Percentiles rank a stretch among this genome's conserved stretches.
Evolutionary conservation across 2,797 vertebrate genomes (phyloP).

Genomic region (Pterois miles): DNA sequence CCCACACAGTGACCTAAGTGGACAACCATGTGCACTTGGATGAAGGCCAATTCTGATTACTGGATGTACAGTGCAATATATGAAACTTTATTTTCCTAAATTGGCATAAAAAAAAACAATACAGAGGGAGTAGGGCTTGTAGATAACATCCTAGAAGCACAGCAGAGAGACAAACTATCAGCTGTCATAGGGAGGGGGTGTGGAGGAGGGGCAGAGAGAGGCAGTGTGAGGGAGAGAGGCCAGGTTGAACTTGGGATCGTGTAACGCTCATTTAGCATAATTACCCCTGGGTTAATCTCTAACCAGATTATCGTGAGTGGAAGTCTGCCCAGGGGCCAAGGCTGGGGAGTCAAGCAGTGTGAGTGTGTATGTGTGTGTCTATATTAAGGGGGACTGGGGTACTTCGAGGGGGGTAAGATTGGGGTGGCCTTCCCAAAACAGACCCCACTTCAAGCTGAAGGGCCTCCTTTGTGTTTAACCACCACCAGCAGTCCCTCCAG

Average conservation of each 20-base stretch:
- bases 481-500: conserved; percentile 67
- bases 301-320: conserved; percentile 68
- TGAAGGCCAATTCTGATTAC: neutral
- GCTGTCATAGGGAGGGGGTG: conserved; percentile 6
- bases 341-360: conserved; percentile 9
- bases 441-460: conserved; percentile 76
- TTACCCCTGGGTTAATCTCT: conserved; percentile 78
- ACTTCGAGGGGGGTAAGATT: conserved; percentile 42
- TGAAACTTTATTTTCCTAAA: neutral
- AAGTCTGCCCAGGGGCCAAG: conserved; percentile 28
- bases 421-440: conserved; percentile 58
- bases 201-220: conserved; percentile 13
- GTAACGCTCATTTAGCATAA: conserved; percentile 74
- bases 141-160: conserved; percentile 38
- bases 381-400: conserved; percentile 41
- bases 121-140: neutral
- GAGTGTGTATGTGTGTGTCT: conserved; percentile 31
- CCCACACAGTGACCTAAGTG: neutral
- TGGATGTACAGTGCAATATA: neutral
- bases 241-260: conserved; percentile 57
- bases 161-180: conserved; percentile 12
- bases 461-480: conserved; percentile 76
- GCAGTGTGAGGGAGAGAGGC: conserved; percentile 3
- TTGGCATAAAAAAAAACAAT: conserved; percentile 1
- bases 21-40: neutral